phyloP scores from a whole-genome alignment of 2,888 invertebrate species.

The Hirtodrosophila trivittata region DNA sequence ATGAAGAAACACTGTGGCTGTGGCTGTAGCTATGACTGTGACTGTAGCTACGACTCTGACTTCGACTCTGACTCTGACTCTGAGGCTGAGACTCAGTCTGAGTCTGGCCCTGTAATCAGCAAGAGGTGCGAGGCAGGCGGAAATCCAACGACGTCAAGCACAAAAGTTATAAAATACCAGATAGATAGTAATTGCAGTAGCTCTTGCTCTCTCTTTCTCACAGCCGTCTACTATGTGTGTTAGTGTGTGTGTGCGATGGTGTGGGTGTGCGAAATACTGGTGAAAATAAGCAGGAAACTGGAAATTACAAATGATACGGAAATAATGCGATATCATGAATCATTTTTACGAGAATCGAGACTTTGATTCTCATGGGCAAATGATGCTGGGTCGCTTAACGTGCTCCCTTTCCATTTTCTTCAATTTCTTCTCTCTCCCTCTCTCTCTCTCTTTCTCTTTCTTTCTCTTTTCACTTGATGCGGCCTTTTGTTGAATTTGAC shows the following conservation, averaged over 20 bases:
- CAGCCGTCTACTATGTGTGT: neutral
- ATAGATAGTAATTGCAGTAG: slow-evolving; percentile 73
- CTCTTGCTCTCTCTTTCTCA: slow-evolving; percentile 7
- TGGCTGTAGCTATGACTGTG: slow-evolving; percentile 15
- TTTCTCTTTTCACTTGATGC: neutral
- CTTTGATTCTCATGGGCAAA: slow-evolving; percentile 73
- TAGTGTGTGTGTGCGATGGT: slow-evolving; percentile 14
- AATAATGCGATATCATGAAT: slow-evolving; percentile 79
- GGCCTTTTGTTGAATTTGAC: slow-evolving; percentile 31
- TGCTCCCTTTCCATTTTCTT: neutral
- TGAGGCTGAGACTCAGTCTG: slow-evolving; percentile 2
- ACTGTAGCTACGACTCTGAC: slow-evolving; percentile 11
- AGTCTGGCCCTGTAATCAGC: slow-evolving; percentile 54
- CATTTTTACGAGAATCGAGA: slow-evolving; percentile 78
- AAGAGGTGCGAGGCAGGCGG: slow-evolving; percentile 36
- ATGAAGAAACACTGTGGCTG: slow-evolving; percentile 23
- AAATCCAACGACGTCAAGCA: slow-evolving; percentile 51
- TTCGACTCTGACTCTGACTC: slow-evolving; percentile 19
- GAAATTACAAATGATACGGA: slow-evolving; percentile 78
- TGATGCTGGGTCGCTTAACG: slow-evolving; percentile 44
- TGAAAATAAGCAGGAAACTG: slow-evolving; percentile 79
- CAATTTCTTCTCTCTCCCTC: neutral
- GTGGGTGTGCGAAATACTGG: slow-evolving; percentile 33
- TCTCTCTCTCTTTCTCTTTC: neutral
- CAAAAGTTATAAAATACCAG: slow-evolving; percentile 78